Conservation (phyloP, 2,797 vertebrate species). For the Meriones psammophilus region DNA sequence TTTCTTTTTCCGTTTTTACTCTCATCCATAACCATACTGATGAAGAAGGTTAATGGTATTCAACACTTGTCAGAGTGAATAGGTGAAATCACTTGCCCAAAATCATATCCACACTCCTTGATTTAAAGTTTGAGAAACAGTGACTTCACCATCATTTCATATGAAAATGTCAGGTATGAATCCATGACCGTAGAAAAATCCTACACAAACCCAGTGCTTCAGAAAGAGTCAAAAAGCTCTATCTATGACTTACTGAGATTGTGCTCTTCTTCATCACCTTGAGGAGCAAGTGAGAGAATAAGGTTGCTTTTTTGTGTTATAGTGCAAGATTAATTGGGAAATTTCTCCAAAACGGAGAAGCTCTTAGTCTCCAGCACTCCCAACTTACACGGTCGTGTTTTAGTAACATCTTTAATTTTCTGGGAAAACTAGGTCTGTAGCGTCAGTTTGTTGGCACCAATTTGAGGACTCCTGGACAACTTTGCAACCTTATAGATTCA, state of each 20-base stretch:
- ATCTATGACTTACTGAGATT: neutral
- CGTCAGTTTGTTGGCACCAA: neutral
- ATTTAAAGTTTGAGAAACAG: neutral
- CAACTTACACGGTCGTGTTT: neutral
- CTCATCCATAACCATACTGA: neutral
- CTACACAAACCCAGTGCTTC: neutral
- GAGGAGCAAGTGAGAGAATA: neutral
- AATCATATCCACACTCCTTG: neutral
- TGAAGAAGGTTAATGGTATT: neutral
- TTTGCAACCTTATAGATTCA: neutral
- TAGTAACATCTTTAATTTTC: neutral
- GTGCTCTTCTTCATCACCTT: neutral
- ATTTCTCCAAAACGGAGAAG: neutral
- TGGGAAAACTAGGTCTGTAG: neutral
- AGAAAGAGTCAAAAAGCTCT: neutral
- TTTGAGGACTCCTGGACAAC: neutral
- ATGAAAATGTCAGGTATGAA: slow-evolving; percentile 2
- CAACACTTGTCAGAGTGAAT: neutral
- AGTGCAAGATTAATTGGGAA: neutral
- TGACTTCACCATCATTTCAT: neutral
- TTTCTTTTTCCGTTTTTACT: slow-evolving; percentile 35
- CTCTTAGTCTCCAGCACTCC: neutral
- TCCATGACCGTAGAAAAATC: neutral
- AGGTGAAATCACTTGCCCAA: neutral
- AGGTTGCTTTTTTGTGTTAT: neutral